Evolutionary conservation across 2,888 invertebrate genomes (phyloP), one percentile per base, ranked within the genome.

Genomic region (Acleris sparsana): DNA sequence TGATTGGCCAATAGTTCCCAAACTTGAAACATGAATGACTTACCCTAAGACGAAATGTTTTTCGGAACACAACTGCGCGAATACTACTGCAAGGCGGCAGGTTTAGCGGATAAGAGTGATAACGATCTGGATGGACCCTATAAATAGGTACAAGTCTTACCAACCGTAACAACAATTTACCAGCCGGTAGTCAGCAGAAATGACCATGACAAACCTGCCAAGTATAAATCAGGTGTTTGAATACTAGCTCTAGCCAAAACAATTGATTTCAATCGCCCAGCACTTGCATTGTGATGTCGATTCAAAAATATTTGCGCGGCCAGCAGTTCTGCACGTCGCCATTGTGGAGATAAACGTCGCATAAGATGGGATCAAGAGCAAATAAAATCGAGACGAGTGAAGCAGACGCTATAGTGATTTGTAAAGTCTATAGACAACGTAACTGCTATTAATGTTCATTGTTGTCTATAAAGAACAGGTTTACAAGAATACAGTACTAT

Each of bases 371-470:
- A 62, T 66, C 52, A 43, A 61, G 44, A 66, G 52, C 57, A 65
- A 51, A 65, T 65, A 65, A 61, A 65, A 61, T 46, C 55, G 60
- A 60, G 55, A 48, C 65, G 11, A 25, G 20, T 17, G 25, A 52
- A 53, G 52, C 72, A 71, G 72, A 66, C 64, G 66, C 67, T 69
- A 67, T 68, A 53, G 25, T 60, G 44, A 44, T 55, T 60, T 60
- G 59, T 64, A 59, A 48, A 55, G 22, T 48, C 33, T 48, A 39
- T 39, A 29, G 33, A 13, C 16, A 53, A 22, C 53, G 6, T 53
- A 13, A 16, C 22, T 22, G 20, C 11, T 49, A 18, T 18, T 49
- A 49, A 17, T 49, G 17, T 17, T 46, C 44, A n/a, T 46, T 17
- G n/a, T 46, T 7, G 6, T n/a, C 46, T 46, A 46, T 17, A 46